Conservation (phyloP, 2,888 invertebrate species). For the Rhamphomyia laevipes region DNA sequence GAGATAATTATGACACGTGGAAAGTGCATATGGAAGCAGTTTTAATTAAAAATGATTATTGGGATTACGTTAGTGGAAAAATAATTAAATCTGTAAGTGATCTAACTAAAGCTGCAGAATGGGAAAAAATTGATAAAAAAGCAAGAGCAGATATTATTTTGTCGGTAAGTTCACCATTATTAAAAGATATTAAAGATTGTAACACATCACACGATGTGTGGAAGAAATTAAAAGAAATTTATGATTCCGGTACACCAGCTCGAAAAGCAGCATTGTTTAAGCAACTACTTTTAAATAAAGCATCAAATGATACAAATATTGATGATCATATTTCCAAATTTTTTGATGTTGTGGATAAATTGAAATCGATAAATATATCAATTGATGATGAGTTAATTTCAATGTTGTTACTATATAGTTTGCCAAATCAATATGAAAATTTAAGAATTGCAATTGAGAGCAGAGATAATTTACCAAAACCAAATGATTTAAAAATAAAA, state of each 20-base stretch:
- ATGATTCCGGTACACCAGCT: conserved; percentile 8
- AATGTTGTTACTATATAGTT: conserved; percentile 10
- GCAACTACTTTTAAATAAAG: conserved; percentile 8
- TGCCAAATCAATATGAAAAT: conserved; percentile 1
- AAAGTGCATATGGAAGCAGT: conserved; percentile 3
- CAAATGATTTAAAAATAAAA: not conserved
- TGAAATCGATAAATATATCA: conserved; percentile 6
- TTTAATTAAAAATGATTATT: conserved; percentile 1
- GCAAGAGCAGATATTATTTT: conserved; percentile 12
- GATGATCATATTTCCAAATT: conserved; percentile 5
- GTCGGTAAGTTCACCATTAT: conserved; percentile 9
- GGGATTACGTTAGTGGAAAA: conserved; percentile 4
- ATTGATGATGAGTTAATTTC: conserved; percentile 7
- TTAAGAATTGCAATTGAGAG: conserved; percentile 7
- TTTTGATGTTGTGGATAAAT: conserved; percentile 9
- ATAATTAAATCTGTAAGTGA: not conserved
- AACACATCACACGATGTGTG: conserved; percentile 7
- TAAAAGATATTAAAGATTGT: conserved; percentile 11
- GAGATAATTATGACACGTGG: conserved; percentile 1
- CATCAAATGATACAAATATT: conserved; percentile 8
- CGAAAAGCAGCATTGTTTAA: conserved; percentile 11
- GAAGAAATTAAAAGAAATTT: conserved; percentile 7
- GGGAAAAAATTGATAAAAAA: conserved; percentile 10
- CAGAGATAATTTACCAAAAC: conserved; percentile 4
- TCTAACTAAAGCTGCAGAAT: not conserved